Evolutionary conservation across 2,888 invertebrate genomes (phyloP).

Genomic region (Tetropium fuscum): DNA sequence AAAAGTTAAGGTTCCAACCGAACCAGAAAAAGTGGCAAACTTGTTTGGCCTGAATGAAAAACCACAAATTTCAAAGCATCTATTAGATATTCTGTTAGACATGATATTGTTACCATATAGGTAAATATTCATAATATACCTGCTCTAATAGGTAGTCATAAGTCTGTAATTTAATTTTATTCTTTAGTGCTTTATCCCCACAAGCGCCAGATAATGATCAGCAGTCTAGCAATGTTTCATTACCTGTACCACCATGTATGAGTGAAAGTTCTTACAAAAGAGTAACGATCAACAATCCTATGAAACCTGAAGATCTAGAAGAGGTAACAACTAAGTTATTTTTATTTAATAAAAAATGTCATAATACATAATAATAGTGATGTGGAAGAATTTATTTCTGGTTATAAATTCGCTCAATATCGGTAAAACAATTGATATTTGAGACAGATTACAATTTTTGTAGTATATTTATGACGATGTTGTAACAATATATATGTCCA

Average conservation of each 20-base stretch:
- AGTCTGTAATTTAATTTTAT: not conserved
- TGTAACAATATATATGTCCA: too few relatives aligned
- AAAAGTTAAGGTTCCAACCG: conserved; percentile 75
- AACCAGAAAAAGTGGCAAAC: conserved; percentile 72
- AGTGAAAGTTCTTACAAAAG: conserved; percentile 82
- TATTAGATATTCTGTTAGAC: conserved; percentile 85
- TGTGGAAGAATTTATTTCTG: too few relatives aligned
- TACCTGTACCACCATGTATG: conserved; percentile 80
- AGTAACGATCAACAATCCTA: conserved; percentile 76
- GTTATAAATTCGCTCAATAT: too few relatives aligned
- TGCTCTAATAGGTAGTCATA: not conserved
- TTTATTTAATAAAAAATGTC: too few relatives aligned
- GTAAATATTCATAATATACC: conserved; percentile 63
- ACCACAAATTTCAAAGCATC: conserved; percentile 74
- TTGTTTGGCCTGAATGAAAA: conserved; percentile 81
- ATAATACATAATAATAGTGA: too few relatives aligned
- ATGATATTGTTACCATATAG: conserved; percentile 88
- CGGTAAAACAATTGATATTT: too few relatives aligned
- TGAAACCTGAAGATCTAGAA: conserved; percentile 85
- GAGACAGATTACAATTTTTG: too few relatives aligned
- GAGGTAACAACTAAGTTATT: too few relatives aligned
- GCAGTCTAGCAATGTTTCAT: conserved; percentile 49
- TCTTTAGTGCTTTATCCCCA: conserved; percentile 57
- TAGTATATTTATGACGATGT: too few relatives aligned
- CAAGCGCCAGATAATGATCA: conserved; percentile 49